Evolutionary conservation across 2,888 invertebrate species (phyloP).

Genomic region (Cheilosia grossa): DNA sequence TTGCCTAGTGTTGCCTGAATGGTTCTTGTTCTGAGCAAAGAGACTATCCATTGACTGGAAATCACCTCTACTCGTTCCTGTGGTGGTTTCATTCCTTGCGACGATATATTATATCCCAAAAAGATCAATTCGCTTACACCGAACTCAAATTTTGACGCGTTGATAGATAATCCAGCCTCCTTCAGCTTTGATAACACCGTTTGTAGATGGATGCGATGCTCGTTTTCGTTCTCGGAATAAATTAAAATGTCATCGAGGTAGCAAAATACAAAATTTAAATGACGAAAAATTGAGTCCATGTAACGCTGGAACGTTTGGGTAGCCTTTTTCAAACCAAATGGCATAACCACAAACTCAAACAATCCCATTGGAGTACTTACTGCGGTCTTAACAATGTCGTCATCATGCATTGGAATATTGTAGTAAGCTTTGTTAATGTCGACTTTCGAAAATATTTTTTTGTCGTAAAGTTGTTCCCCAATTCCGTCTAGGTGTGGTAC

Average conservation of each 20-base stretch:
- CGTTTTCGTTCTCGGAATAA: conserved; percentile 67
- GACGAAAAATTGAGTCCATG: conserved; percentile 20
- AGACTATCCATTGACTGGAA: too few species aligned
- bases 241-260: conserved; percentile 79
- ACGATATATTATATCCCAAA: conserved; percentile 24
- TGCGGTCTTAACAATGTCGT: conserved; percentile 80
- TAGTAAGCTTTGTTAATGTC: conserved; percentile 78
- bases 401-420: conserved; percentile 78
- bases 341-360: conserved; percentile 79
- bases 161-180: neutral
- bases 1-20: too few species aligned
- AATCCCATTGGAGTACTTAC: conserved; percentile 80
- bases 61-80: conserved; percentile 50
- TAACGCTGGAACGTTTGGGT: conserved; percentile 80
- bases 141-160: conserved; percentile 66
- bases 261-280: conserved; percentile 76
- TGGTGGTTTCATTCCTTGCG: conserved; percentile 48
- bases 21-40: too few species aligned
- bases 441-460: conserved; percentile 70
- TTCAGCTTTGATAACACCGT: conserved; percentile 46
- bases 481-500: conserved; percentile 56
- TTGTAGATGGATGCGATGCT: conserved; percentile 74
- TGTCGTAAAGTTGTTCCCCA: neutral
- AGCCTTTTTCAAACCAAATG: conserved; percentile 71
- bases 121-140: conserved; percentile 40